Percentiles rank a stretch among this genome's conserved stretches.
phyloP scores from a whole-genome alignment of 2,797 vertebrate genomes.

The Synaphobranchus kaupii region DNA sequence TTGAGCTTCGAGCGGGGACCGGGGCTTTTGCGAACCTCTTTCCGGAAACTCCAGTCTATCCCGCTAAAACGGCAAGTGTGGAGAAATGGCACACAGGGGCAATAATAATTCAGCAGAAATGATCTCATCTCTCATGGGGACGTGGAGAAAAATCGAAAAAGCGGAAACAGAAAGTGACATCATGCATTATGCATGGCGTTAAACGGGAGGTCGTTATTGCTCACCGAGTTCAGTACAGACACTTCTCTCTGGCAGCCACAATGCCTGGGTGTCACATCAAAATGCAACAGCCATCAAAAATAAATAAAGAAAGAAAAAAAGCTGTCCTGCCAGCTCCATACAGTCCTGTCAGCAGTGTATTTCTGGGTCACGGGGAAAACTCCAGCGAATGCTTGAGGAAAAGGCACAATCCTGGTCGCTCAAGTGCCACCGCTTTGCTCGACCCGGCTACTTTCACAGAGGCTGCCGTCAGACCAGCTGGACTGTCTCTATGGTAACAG shows the following conservation, averaged over 20 bases:
- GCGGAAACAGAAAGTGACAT: neutral
- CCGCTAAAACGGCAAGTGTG: neutral
- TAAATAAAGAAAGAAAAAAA: neutral
- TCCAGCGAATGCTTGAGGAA: neutral
- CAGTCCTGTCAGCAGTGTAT: neutral
- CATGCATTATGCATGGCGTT: conserved; percentile 12
- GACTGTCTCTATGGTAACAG: neutral
- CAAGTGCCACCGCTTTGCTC: neutral
- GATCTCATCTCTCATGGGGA: neutral
- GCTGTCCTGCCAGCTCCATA: neutral
- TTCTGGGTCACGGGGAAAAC: neutral
- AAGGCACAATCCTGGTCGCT: neutral
- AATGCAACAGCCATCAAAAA: conserved; percentile 11
- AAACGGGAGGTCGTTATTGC: neutral
- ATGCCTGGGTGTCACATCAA: neutral
- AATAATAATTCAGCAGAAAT: neutral
- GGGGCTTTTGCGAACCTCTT: neutral
- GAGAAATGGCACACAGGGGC: neutral
- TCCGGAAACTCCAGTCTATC: neutral
- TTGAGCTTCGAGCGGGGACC: neutral
- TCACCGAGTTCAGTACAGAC: neutral
- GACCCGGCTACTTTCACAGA: neutral
- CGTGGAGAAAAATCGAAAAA: neutral
- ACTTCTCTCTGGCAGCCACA: neutral
- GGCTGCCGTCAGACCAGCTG: neutral